These are phyloP conservation scores for Pseudorhiza aurosa DNA, from an alignment of 30 jellyfish, hydroid and myxozoan genomes.

Conservation along the genomic window DNA sequence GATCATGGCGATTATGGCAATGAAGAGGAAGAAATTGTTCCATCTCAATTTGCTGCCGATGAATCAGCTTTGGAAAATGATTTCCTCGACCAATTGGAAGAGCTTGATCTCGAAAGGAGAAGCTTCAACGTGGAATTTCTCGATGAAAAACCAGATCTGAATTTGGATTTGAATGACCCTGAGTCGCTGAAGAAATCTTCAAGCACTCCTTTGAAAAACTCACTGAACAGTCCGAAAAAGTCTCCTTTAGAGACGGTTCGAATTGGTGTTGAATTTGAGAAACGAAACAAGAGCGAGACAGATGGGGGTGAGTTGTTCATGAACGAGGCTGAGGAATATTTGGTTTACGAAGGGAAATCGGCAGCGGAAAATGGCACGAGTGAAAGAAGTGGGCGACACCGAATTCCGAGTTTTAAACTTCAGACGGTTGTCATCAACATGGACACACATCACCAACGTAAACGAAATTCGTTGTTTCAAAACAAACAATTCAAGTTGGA, in stretches of 20 bases:
- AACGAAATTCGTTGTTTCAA: background rate
- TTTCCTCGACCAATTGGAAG: background rate
- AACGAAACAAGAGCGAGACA: slow-evolving; percentile 20
- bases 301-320: slow-evolving; percentile 6
- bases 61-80: slow-evolving; percentile 18
- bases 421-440: slow-evolving; percentile 32
- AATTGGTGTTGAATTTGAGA: slow-evolving; percentile 40
- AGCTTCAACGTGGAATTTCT: slow-evolving; percentile 29
- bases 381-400: background rate
- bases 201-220: slow-evolving; percentile 28
- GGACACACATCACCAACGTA: slow-evolving; percentile 50
- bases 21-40: slow-evolving; percentile 41
- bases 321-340: slow-evolving; percentile 42
- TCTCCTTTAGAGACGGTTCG: slow-evolving; percentile 47
- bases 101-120: background rate
- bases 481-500: slow-evolving; percentile 16
- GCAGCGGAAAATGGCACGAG: background rate
- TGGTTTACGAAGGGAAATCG: slow-evolving; percentile 28
- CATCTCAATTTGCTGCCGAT: slow-evolving; percentile 8
- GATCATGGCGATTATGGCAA: background rate
- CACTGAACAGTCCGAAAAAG: slow-evolving; percentile 33
- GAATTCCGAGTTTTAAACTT: slow-evolving; percentile 21
- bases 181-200: background rate
- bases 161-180: background rate
- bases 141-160: slow-evolving; percentile 26